Percentiles rank a stretch among this genome's conserved stretches.
phyloP scores from a whole-genome alignment of 2,888 invertebrate genomes.

The Drosophila sordidula region DNA sequence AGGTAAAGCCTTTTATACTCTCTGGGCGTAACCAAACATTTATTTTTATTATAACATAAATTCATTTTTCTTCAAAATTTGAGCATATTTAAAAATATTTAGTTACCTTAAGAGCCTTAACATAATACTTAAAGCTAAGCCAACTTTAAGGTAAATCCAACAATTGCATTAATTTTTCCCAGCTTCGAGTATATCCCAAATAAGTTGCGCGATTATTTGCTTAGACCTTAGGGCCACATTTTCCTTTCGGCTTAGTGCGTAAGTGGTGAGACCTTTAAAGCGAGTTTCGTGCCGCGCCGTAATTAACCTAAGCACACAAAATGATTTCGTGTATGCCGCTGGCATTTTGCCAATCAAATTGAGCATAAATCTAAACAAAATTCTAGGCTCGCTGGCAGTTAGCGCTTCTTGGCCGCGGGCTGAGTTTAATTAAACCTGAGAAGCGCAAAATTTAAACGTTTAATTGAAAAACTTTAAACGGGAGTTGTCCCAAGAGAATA shows the following conservation, averaged over 20 bases:
- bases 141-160: neutral
- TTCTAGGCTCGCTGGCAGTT: slow-evolving; percentile 41
- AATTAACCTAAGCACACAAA: slow-evolving; percentile 57
- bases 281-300: slow-evolving; percentile 19
- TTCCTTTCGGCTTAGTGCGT: slow-evolving; percentile 16
- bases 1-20: no score
- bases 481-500: slow-evolving; percentile 50
- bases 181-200: slow-evolving; percentile 12
- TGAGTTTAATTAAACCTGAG: slow-evolving; percentile 67
- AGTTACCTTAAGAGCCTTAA: neutral
- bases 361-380: slow-evolving; percentile 74
- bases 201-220: slow-evolving; percentile 37
- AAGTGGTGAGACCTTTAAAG: slow-evolving; percentile 22
- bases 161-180: neutral
- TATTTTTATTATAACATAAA: neutral
- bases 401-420: slow-evolving; percentile 28
- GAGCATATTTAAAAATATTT: neutral
- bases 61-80: neutral
- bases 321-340: slow-evolving; percentile 51
- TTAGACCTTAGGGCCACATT: slow-evolving; percentile 12
- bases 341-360: slow-evolving; percentile 74
- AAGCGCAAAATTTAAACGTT: slow-evolving; percentile 66
- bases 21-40: neutral
- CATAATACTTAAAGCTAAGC: neutral
- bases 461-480: slow-evolving; percentile 76